phyloP scores from a whole-genome alignment of 2,797 vertebrate genomes.

The Buphagus erythrorhynchus region DNA sequence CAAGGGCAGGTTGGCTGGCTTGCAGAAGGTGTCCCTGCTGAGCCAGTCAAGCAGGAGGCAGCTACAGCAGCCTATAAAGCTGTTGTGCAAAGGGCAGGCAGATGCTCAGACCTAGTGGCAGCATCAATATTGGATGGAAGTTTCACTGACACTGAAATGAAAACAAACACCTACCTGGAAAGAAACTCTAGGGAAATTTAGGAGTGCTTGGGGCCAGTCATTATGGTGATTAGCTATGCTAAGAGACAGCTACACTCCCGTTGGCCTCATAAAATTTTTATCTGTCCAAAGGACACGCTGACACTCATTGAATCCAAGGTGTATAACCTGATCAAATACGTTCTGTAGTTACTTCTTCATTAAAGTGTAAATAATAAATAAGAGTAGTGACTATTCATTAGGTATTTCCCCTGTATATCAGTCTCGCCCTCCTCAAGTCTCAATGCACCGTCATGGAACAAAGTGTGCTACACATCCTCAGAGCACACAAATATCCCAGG shows the following conservation, averaged over 20 bases:
- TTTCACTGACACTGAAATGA: not conserved
- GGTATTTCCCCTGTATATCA: not conserved
- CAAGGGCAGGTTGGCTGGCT: not conserved
- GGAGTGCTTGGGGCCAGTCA: not conserved
- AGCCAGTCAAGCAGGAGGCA: not conserved
- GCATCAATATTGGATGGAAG: not conserved
- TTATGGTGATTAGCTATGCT: not conserved
- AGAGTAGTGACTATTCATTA: not conserved
- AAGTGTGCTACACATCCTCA: not conserved
- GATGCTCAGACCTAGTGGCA: not conserved
- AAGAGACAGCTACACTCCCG: not conserved
- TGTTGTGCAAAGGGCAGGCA: not conserved
- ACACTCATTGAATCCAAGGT: not conserved
- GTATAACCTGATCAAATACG: not conserved
- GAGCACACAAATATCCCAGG: not conserved
- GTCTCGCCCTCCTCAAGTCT: not conserved
- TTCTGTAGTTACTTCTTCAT: not conserved
- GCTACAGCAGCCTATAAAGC: not conserved
- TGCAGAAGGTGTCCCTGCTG: not conserved
- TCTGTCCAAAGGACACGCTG: not conserved
- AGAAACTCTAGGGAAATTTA: not conserved
- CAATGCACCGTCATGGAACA: not conserved
- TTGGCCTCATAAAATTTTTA: not conserved
- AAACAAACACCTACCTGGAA: conserved; percentile 12
- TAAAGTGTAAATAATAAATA: conserved; percentile 34